Conservation (phyloP, 2,888 invertebrate species). For the Drosophila infuscata region DNA sequence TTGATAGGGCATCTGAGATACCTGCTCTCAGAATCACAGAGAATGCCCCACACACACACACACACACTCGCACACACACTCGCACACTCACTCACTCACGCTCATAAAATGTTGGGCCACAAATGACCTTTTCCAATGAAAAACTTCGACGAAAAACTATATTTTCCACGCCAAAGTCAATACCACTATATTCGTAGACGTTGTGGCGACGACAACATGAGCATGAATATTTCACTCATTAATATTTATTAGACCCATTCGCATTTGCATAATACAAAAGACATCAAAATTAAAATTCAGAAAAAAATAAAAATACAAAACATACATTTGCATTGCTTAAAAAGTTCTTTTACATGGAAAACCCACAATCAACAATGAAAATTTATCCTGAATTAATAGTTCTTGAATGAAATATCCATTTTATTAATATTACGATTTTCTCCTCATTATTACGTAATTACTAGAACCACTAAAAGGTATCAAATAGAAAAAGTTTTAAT, state of each 20-base stretch:
- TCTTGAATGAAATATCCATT: not conserved
- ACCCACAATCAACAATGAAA: constrained; percentile 1
- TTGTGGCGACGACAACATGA: constrained; percentile 67
- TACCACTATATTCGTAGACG: constrained; percentile 50
- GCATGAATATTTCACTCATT: constrained; percentile 52
- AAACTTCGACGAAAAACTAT: constrained; percentile 37
- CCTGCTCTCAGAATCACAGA: constrained; percentile 51
- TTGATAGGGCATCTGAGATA: constrained; percentile 79
- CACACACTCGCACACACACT: not conserved
- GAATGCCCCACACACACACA: not conserved
- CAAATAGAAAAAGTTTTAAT: not conserved
- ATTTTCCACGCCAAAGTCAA: constrained; percentile 23
- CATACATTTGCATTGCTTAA: constrained; percentile 24
- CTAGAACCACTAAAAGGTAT: not conserved
- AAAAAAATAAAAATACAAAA: constrained; percentile 1
- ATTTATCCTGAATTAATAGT: not conserved
- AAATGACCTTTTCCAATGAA: constrained; percentile 46
- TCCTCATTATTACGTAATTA: not conserved
- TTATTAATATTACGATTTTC: not conserved
- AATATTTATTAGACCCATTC: constrained; percentile 51
- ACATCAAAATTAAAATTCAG: constrained; percentile 23
- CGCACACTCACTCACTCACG: constrained; percentile 23
- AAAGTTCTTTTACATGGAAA: constrained; percentile 11
- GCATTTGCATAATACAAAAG: constrained; percentile 54
- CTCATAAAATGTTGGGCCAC: constrained; percentile 46